Conservation (phyloP, 2,888 invertebrate species). For the Drosophila setosimentum region DNA sequence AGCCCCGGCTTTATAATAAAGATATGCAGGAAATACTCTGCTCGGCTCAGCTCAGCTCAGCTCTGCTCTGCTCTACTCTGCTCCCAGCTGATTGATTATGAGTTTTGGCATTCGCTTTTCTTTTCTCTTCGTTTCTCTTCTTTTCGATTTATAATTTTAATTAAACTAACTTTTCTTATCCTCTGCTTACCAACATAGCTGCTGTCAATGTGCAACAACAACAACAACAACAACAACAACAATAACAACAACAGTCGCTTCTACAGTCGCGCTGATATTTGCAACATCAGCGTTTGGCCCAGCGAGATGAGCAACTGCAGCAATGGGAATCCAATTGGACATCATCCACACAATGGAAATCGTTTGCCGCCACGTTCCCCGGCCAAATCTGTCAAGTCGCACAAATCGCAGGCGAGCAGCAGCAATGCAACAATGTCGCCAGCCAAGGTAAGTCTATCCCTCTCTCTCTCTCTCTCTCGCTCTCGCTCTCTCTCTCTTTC, state of each 20-base stretch:
- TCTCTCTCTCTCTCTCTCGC: background rate
- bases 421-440: constrained; percentile 79
- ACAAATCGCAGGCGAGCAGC: constrained; percentile 75
- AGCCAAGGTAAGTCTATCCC: constrained; percentile 62
- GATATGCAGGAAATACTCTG: constrained; percentile 48
- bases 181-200: constrained; percentile 43
- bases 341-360: constrained; percentile 52
- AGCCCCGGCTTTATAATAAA: constrained; percentile 39
- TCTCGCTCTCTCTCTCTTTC: background rate
- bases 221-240: constrained; percentile 31
- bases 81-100: constrained; percentile 57
- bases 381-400: constrained; percentile 75
- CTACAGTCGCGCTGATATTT: constrained; percentile 80
- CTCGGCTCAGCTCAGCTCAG: background rate
- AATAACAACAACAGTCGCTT: constrained; percentile 48
- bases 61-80: background rate
- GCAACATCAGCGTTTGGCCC: constrained; percentile 77
- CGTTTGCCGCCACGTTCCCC: constrained; percentile 81
- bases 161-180: constrained; percentile 40
- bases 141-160: constrained; percentile 53
- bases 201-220: constrained; percentile 36
- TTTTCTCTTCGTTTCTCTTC: constrained; percentile 6
- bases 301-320: constrained; percentile 43
- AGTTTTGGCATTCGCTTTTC: constrained; percentile 26
- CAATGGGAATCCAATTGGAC: constrained; percentile 13